Evolutionary conservation across 2,888 invertebrate species (phyloP), one percentile per base, ranked within the genome.

Genomic region (Andrena praecox): DNA sequence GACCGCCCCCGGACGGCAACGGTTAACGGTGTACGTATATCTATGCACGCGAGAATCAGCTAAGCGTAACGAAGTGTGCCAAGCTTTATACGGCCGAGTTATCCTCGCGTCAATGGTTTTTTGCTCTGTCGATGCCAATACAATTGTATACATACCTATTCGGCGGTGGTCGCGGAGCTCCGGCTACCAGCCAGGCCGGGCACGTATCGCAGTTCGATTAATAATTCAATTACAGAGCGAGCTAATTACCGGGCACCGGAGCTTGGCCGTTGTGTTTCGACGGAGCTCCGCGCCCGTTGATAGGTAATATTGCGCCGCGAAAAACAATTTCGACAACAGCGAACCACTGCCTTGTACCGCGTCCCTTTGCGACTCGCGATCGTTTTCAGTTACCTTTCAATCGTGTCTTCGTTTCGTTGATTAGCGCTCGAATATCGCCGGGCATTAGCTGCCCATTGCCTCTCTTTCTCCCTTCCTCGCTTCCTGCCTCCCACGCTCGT

Each of bases 161-260:
- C 71, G 75, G 20, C 35, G 6, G 71, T 66, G 68, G 42, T 56
- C 48, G 48, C 20, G 75, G 71, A 31, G 72, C 20, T 75, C 60
- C 66, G 56, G 20, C 8, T 8, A 8, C 20, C 24, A 73, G 75
- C 68, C 54, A 66, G 56, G 60, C 66, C 59, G 80, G 52, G 48
- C 76, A 59, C 78, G 78, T 54, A 74, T 83, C 77, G 83, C 82
- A 77, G 80, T 87, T 87, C 74, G 85, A 87, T 87, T 87, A 87
- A 85, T 87, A 87, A 87, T 87, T 85, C 79, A 85, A 87, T 87
- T 85, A 77, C 78, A 80, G 67, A 59, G 77, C 78, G 10, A 67
- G 76, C 85, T 87, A 87, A 87, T 87, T 87, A 87, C 85, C 70
- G 52, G 33, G 16, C 59, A 4, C 12, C 72, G 66, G 4, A 54